Evolutionary conservation across 2,888 invertebrate species (phyloP), one percentile per base, ranked within the genome.

Genomic region (Monoplex corrugatus): DNA sequence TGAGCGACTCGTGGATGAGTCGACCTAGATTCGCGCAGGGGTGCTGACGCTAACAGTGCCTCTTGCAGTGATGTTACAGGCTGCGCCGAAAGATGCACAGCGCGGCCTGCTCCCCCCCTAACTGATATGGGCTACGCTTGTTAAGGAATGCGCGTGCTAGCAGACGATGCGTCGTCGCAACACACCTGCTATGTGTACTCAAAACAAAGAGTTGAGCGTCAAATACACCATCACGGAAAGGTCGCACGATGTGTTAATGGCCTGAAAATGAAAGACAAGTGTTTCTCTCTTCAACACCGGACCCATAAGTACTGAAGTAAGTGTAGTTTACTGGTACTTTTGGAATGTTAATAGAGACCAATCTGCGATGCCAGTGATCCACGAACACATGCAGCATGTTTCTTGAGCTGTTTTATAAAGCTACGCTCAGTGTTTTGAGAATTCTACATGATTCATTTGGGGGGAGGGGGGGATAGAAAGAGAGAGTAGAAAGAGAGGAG

Each of bases 1-100:
- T n/a, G n/a, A 50, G 50, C 50, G 10, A 50, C 50, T 50, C 50
- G n/a, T 50, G 50, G 50, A 50, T 57, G 57, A 57, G 57, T 57
- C 57, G 57, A 57, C 57, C 57, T 57, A 57, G 57, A 57, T 57
- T 57, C 57, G 57, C 57, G 57, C 57, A 57, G 57, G 57, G 57
- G 57, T 57, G 57, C 57, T 10, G 10, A 57, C 57, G 57, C 57
- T 57, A 57, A 57, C 57, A 57, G 57, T 5, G 10, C 57, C 57
- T 57, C 57, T 57, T 28, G 57, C 57, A 5, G 57, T 57, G 57
- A 57, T 57, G 10, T 10, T 57, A 57, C 57, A 57, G 57, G 57
- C 57, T 57, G 57, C 57, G 57, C 57, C 10, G 57, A 57, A 57
- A 57, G 57, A 57, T 57, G 57, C 57, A 10, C 3, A 57, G 57